Evolutionary conservation across 1,140 invertebrate species (phyloP).

Genomic region (Drosophila serrata): DNA sequence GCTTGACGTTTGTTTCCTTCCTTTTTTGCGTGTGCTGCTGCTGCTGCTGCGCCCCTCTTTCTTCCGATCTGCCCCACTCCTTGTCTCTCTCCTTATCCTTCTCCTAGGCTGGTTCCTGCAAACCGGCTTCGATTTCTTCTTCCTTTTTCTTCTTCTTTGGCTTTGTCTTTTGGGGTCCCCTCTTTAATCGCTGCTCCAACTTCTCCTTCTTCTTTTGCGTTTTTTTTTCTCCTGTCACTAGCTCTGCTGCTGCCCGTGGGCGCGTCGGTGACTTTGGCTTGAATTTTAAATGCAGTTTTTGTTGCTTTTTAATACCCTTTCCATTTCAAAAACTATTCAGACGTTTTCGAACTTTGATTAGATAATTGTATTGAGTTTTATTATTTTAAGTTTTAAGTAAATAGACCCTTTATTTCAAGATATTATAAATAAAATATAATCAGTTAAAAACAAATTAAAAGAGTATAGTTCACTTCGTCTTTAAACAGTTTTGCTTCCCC

Average conservation of each 20-base stretch:
- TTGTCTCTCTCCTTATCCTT: slow-evolving; percentile 9
- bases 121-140: slow-evolving; percentile 61
- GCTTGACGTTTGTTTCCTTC: slow-evolving; percentile 81
- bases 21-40: slow-evolving; percentile 62
- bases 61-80: not conserved
- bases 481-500: not conserved
- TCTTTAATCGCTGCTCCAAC: slow-evolving; percentile 38
- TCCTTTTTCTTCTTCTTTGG: slow-evolving; percentile 17
- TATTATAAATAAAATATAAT: not conserved
- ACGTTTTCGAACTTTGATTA: not conserved
- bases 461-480: not conserved
- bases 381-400: not conserved
- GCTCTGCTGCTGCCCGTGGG: slow-evolving; percentile 68
- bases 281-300: slow-evolving; percentile 39
- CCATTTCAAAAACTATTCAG: not conserved
- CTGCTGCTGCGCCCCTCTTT: slow-evolving; percentile 20
- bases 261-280: slow-evolving; percentile 55
- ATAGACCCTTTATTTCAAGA: not conserved
- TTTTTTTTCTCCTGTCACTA: slow-evolving; percentile 12
- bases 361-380: not conserved
- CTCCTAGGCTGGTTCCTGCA: slow-evolving; percentile 68
- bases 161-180: slow-evolving; percentile 25
- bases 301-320: slow-evolving; percentile 18
- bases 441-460: not conserved
- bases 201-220: slow-evolving; percentile 10